These are phyloP conservation scores for Neolamprologus tretocephalus DNA, from an alignment of 2,113 vertebrate genomes.

Conservation along the genomic window DNA sequence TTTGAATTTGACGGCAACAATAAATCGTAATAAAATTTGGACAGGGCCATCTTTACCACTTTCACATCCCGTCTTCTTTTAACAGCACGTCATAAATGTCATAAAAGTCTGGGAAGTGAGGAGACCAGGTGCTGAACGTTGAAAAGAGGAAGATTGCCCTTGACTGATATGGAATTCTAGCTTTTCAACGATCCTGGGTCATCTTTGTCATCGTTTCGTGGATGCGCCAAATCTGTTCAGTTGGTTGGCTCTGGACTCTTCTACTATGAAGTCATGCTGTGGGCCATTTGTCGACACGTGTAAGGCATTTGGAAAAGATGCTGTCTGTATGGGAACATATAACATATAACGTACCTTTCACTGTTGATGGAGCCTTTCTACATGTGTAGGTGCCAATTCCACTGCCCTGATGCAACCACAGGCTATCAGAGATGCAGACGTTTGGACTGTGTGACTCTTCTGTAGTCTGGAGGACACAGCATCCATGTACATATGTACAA, in stretches of 20 bases:
- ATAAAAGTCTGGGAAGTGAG: neutral
- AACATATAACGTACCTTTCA: neutral
- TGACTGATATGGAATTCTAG: neutral
- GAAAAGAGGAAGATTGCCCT: neutral
- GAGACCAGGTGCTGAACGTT: neutral
- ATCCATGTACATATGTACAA: neutral
- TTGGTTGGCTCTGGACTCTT: neutral
- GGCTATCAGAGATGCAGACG: rapidly evolving
- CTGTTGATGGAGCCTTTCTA: neutral
- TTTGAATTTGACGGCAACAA: neutral
- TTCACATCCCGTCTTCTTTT: neutral
- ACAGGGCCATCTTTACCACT: neutral
- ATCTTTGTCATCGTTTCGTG: neutral
- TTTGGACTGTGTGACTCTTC: neutral
- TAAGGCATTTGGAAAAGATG: neutral
- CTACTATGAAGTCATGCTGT: neutral
- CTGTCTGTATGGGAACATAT: neutral
- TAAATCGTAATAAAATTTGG: neutral
- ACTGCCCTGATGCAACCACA: neutral
- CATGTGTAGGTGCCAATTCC: neutral
- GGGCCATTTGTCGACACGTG: neutral
- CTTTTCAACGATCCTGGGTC: neutral
- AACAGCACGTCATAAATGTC: neutral
- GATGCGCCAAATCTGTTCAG: rapidly evolving
- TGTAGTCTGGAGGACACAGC: neutral